Evolutionary conservation across 2,797 vertebrate genomes (phyloP).

Genomic region (Artibeus jamaicensis): DNA sequence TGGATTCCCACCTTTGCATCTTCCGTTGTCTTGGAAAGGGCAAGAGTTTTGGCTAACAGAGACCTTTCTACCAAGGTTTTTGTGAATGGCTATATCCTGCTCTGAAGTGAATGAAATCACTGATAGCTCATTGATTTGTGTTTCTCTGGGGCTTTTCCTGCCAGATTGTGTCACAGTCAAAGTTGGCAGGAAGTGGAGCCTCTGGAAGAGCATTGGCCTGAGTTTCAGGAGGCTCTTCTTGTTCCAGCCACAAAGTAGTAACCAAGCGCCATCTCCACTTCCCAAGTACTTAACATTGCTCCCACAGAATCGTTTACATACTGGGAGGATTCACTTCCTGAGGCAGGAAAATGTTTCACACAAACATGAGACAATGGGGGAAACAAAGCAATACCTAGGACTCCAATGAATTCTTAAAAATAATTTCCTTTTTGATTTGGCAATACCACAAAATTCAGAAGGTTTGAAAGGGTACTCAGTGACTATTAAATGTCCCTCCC

Average conservation of each 20-base stretch:
- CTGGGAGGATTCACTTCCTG: neutral
- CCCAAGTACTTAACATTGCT: neutral
- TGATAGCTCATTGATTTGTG: constrained; percentile 47
- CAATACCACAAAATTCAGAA: constrained; percentile 34
- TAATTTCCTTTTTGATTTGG: neutral
- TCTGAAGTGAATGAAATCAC: constrained; percentile 63
- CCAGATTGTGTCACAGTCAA: constrained; percentile 55
- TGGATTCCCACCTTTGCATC: constrained; percentile 13
- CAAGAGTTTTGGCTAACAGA: constrained; percentile 33
- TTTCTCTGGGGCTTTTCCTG: constrained; percentile 38
- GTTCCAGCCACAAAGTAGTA: constrained; percentile 45
- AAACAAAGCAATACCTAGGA: constrained; percentile 12
- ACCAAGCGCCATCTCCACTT: neutral
- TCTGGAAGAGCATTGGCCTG: constrained; percentile 17
- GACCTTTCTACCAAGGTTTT: constrained; percentile 25
- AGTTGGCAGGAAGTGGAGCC: constrained; percentile 51
- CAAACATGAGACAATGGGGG: neutral
- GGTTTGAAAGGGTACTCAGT: neutral
- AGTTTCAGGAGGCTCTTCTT: constrained; percentile 51
- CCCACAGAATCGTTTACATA: neutral
- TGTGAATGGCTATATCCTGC: constrained; percentile 31
- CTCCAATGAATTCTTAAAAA: neutral
- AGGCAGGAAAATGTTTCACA: constrained; percentile 23
- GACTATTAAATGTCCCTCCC: neutral
- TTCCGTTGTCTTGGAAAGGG: constrained; percentile 27